These are phyloP conservation scores for Merops nubicus DNA, from an alignment of 2,113 vertebrate species.

Conservation along the genomic window DNA sequence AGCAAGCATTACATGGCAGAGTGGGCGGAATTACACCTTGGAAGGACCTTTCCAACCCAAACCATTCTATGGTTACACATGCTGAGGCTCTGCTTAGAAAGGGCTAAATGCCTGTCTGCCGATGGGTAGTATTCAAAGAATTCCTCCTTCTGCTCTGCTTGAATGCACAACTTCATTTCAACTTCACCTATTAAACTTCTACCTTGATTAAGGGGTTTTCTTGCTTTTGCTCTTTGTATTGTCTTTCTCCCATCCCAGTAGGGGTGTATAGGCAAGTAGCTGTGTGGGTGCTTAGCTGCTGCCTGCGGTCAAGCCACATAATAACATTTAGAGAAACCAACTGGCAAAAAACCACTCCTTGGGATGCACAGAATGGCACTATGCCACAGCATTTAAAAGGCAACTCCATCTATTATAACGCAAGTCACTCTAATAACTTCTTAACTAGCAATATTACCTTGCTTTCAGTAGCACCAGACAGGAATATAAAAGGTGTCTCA, in stretches of 20 bases:
- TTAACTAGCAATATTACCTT: neutral
- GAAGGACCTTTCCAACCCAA: neutral
- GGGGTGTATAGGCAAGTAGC: fast-evolving
- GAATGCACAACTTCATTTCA: neutral
- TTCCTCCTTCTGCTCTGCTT: neutral
- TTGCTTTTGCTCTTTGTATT: neutral
- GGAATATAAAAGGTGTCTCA: neutral
- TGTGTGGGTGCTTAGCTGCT: neutral
- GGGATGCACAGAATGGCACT: neutral
- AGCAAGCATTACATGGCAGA: neutral
- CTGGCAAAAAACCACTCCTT: neutral
- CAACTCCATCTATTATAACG: neutral
- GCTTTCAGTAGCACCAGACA: neutral
- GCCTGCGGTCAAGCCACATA: neutral
- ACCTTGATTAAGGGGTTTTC: neutral
- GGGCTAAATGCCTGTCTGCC: neutral
- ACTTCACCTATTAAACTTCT: neutral
- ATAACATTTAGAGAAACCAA: neutral
- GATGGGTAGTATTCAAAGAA: neutral
- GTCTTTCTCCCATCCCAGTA: neutral
- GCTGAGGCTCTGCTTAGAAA: neutral
- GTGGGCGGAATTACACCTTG: neutral
- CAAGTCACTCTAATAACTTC: neutral
- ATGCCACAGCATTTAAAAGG: neutral
- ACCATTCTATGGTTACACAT: neutral